Evolutionary conservation across 2,888 invertebrate genomes (phyloP), one percentile per base, ranked within the genome.

Genomic region (Tuta absoluta): DNA sequence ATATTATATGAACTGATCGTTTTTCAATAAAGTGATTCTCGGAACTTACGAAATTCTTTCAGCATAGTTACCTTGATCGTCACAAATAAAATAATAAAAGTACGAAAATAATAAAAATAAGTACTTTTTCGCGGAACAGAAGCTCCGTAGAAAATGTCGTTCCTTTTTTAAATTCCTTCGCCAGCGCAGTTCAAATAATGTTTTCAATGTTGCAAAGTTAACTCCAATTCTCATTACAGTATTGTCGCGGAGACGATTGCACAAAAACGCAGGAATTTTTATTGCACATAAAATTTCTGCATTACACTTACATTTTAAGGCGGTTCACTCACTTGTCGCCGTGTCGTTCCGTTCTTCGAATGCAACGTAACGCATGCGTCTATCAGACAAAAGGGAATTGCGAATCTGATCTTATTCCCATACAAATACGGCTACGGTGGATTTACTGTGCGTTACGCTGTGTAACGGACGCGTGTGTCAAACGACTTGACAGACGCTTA

Each of bases 151-250:
- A 62, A 66, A 66, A 64, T 61, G 64, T 66, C 63, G 48, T 65
- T 67, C 51, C 56, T 23, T 64, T 65, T 64, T 62, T 28, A 62
- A 67, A 62, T 64, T 67, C 58, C 62, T 33, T 65, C 65, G 64
- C 63, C 63, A 33, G 33, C 4, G 8, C 62, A 23, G 53, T 66
- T 65, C 65, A 65, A 69, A 68, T 71, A 71, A 71, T 68, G 70
- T 70, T 73, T 71, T 68, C 69, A 69, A 66, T 67, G 69, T 67
- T 66, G 67, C 70, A 62, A 62, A 68, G 70, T 70, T 70, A 70
- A 72, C 70, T 72, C 67, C 67, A 67, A 67, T 71, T 68, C 69
- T 73, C 70, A 71, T 66, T 66, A 65, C 65, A 63, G 68, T 66
- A 61, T 66, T 69, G 68, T 69, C 19, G 53, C 19, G 59, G 53